Conservation (phyloP, 53 echinoderm and acorn worm species). For the Arbacia lixula region DNA sequence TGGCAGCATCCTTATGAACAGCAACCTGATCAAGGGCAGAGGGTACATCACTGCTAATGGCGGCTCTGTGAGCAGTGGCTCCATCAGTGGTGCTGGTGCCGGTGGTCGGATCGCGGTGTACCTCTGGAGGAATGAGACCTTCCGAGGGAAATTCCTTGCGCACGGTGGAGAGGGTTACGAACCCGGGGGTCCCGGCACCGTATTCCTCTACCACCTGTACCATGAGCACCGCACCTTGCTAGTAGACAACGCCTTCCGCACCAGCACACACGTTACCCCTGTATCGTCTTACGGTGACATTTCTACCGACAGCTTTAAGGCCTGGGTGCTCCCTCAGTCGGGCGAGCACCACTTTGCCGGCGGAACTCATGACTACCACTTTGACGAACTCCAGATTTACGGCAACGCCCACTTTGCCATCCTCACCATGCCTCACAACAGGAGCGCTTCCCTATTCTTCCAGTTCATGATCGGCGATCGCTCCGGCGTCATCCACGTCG, state of each 20-base stretch:
- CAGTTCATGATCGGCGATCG: constrained; percentile 90
- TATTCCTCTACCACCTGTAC: constrained; percentile 79
- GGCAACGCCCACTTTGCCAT: constrained; percentile 88
- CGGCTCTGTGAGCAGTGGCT: constrained; percentile 42
- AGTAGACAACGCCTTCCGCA: constrained; percentile 74
- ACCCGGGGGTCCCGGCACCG: constrained; percentile 85
- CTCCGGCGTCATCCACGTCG: constrained; percentile 81
- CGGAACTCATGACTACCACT: constrained; percentile 83
- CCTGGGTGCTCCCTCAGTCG: constrained; percentile 89
- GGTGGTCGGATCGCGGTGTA: constrained; percentile 88
- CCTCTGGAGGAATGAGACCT: constrained; percentile 80
- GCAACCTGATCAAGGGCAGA: constrained; percentile 71
- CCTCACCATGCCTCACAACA: constrained; percentile 73
- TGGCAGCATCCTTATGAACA: constrained; percentile 77
- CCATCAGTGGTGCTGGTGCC: constrained; percentile 72
- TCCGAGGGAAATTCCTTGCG: constrained; percentile 73
- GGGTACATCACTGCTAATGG: constrained; percentile 81
- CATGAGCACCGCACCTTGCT: constrained; percentile 87
- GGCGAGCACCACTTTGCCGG: constrained; percentile 86
- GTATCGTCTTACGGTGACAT: constrained; percentile 72
- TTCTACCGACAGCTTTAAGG: constrained; percentile 82
- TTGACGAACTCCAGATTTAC: constrained; percentile 92
- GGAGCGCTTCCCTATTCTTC: constrained; percentile 74
- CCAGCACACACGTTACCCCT: constrained; percentile 51
- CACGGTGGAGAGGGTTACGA: constrained; percentile 72